Base-by-base conservation (phyloP, 2,888 invertebrate genomes). In the Vandiemenella viatica region DNA sequence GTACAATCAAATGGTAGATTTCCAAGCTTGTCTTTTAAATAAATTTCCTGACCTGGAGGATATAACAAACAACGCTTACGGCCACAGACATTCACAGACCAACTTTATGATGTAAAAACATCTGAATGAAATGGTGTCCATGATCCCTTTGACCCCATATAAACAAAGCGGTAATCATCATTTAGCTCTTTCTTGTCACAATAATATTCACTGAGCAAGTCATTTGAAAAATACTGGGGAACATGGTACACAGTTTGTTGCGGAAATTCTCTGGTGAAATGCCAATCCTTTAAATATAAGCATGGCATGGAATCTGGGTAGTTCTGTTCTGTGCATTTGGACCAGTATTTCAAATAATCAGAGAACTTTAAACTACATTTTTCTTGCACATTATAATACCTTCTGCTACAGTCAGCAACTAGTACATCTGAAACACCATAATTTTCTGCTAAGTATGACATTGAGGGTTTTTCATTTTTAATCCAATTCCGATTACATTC, bases 121-220 rank as follows among this genome's bases (percentile, higher is more conserved):
- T 98, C 97, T n/a, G 79, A 77, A 69, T 98, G 98, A 59, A 96
- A 80, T 13, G 92, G 89, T 18, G 97, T 98, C 95, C 96, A 96
- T 37, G 93, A 82, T 57, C 79, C 79, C 67, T 80, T 79, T 13
- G 89, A 86, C 48, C 97, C 97, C 75, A 97, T 87, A 62, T 98
- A 98, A n/a, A 96, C 90, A 75, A 98, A 98, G 73, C 86, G 80
- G 63, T 91, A 98, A 66, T 97, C 97, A 70, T 95, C 92, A 10
- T 62, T 57, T 13, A 63, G 51, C 54, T 77, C 72, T 7, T 57
- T 55, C 52, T 59, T 74, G 61, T 76, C 78, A 42, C 72, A 65
- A 22, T 80, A 79, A 71, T 78, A 89, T 68, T 96, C 95, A 71
- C 96, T 96, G 22, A 96, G 68, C 95, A 95, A 96, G 65, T 96